phyloP scores from a whole-genome alignment of 2,888 invertebrate genomes.

The Nomada ferruginata region DNA sequence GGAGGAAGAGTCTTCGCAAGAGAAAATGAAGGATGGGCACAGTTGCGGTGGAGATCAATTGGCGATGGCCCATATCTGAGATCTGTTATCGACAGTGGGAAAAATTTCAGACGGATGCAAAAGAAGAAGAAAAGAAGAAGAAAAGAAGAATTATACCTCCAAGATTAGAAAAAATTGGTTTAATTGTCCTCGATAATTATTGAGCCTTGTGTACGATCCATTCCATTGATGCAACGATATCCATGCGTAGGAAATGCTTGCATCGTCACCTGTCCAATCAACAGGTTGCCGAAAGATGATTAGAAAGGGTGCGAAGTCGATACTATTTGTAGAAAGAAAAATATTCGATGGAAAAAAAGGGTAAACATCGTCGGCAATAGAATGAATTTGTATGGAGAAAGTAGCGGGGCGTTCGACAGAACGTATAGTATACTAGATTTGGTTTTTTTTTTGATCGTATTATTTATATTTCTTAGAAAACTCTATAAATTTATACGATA shows the following conservation, averaged over 20 bases:
- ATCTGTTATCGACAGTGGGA: neutral
- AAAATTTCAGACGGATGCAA: neutral
- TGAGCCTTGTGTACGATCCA: neutral
- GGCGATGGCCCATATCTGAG: constrained; percentile 79
- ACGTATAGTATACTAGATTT: neutral
- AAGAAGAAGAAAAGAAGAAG: neutral
- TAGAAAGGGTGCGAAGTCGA: neutral
- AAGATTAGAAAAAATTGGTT: neutral
- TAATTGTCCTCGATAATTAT: neutral
- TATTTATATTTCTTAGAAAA: constrained; percentile 73
- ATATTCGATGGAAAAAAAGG: neutral
- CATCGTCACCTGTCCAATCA: neutral
- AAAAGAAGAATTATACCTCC: neutral
- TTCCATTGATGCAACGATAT: neutral
- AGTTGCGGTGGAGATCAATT: constrained; percentile 73
- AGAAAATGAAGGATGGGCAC: constrained; percentile 72
- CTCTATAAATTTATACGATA: constrained; percentile 70
- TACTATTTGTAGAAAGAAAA: neutral
- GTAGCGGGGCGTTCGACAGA: neutral
- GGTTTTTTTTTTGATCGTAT: constrained; percentile 37
- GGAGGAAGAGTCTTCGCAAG: constrained; percentile 78
- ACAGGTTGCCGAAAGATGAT: constrained; percentile 14
- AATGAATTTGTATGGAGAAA: neutral
- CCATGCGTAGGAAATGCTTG: neutral
- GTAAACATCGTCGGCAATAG: neutral